Conservation (phyloP, 2,888 invertebrate genomes). For the Bellardia pandia region DNA sequence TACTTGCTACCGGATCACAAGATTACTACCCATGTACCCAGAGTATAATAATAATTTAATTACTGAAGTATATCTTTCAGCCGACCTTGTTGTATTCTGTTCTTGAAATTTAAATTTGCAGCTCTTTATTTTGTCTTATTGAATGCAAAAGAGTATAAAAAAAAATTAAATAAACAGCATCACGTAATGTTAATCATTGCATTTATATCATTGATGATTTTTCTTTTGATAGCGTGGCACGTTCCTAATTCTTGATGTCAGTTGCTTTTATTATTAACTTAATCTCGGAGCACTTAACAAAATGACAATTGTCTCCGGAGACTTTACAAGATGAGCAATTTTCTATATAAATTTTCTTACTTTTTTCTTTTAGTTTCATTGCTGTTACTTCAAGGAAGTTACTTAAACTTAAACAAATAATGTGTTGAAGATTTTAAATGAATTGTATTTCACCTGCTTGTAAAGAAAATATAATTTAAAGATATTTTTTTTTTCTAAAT, state of each 20-base stretch:
- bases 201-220: conserved; percentile 70
- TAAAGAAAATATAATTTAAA: background rate
- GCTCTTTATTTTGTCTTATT: background rate
- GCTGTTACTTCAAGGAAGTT: conserved; percentile 33
- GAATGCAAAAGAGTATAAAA: conserved; percentile 28
- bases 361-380: background rate
- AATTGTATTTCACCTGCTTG: background rate
- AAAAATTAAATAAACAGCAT: conserved; percentile 49
- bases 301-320: conserved; percentile 71
- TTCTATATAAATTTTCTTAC: conserved; percentile 31
- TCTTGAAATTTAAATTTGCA: background rate
- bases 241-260: conserved; percentile 70
- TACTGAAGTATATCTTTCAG: background rate
- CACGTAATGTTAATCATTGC: conserved; percentile 70
- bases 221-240: conserved; percentile 63
- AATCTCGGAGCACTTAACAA: conserved; percentile 68
- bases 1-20: too few relatives aligned
- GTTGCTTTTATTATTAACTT: conserved; percentile 60
- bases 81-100: background rate
- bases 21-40: too few relatives aligned
- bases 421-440: background rate
- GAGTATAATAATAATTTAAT: too few relatives aligned
- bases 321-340: conserved; percentile 52
- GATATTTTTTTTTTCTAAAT: background rate
- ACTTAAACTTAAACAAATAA: background rate